Evolutionary conservation across 1,140 invertebrate genomes (phyloP).

Genomic region (Proctacanthus coquilletti): DNA sequence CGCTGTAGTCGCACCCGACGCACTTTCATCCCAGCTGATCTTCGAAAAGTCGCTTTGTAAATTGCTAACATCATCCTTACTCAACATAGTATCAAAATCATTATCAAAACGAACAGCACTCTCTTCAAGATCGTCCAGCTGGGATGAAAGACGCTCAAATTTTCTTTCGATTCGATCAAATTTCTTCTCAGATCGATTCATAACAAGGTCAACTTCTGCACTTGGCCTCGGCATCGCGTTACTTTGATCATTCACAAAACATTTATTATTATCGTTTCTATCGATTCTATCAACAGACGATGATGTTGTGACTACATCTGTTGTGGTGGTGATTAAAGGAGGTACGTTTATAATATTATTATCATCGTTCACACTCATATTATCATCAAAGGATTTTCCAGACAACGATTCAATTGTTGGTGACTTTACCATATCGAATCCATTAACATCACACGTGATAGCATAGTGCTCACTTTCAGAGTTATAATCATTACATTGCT

Average conservation of each 20-base stretch:
- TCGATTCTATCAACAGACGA: neutral
- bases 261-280: neutral
- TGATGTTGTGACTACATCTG: neutral
- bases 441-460: slow-evolving; percentile 27
- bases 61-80: slow-evolving; percentile 25
- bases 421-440: slow-evolving; percentile 28
- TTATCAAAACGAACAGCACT: slow-evolving; percentile 16
- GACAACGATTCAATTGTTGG: slow-evolving; percentile 30
- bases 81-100: slow-evolving; percentile 18
- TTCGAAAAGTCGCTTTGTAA: slow-evolving; percentile 28
- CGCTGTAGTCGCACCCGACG: slow-evolving; percentile 19
- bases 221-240: too few species aligned
- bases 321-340: slow-evolving; percentile 12
- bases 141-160: slow-evolving; percentile 40
- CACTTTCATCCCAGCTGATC: slow-evolving; percentile 30
- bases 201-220: too few species aligned
- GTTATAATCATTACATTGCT: slow-evolving; percentile 22
- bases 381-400: slow-evolving; percentile 30
- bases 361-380: slow-evolving; percentile 14
- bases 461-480: slow-evolving; percentile 31
- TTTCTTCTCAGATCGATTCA: slow-evolving; percentile 24
- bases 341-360: slow-evolving; percentile 5
- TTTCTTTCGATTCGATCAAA: slow-evolving; percentile 35
- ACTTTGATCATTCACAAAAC: too few species aligned
- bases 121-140: slow-evolving; percentile 17